Evolutionary conservation across 2,888 invertebrate genomes (phyloP).

Genomic region (Drosophila mayaguana): DNA sequence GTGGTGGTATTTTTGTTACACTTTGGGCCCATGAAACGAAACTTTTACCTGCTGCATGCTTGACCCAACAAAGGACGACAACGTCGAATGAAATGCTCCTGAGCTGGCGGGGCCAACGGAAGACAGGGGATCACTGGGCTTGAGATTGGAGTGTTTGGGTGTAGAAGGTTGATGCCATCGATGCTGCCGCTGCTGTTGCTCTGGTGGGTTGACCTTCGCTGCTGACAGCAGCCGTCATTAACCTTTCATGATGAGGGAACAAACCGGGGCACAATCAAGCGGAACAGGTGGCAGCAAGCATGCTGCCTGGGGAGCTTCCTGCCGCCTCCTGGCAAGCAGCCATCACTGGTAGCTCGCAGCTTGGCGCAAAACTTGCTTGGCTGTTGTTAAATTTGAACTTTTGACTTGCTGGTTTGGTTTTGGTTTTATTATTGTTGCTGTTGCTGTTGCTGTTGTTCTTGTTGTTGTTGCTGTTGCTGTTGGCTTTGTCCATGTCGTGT

Average conservation of each 20-base stretch:
- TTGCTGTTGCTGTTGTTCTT: conserved; percentile 17
- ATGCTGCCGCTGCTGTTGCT: background rate
- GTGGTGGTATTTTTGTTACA: conserved; percentile 57
- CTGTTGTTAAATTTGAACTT: conserved; percentile 57
- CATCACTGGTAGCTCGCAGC: conserved; percentile 27
- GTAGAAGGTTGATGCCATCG: conserved; percentile 4
- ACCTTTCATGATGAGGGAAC: conserved; percentile 76
- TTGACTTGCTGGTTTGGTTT: conserved; percentile 47
- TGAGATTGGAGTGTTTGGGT: conserved; percentile 16
- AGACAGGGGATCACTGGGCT: conserved; percentile 17
- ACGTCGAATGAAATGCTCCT: conserved; percentile 22
- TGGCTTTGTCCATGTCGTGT: conserved; percentile 33
- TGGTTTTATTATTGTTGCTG: conserved; percentile 27
- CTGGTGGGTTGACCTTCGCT: conserved; percentile 67
- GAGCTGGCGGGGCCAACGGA: background rate
- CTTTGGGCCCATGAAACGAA: conserved; percentile 61
- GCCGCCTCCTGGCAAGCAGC: conserved; percentile 24
- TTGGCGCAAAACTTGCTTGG: conserved; percentile 18
- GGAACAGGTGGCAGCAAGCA: conserved; percentile 68
- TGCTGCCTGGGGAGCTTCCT: conserved; percentile 16
- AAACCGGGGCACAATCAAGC: conserved; percentile 70
- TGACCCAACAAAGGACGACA: conserved; percentile 66
- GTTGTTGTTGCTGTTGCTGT: conserved; percentile 21
- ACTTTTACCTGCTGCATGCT: conserved; percentile 75
- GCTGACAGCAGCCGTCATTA: conserved; percentile 81